Conservation (phyloP, 2,113 vertebrate genomes). For the Ancistrus triradiatus region DNA sequence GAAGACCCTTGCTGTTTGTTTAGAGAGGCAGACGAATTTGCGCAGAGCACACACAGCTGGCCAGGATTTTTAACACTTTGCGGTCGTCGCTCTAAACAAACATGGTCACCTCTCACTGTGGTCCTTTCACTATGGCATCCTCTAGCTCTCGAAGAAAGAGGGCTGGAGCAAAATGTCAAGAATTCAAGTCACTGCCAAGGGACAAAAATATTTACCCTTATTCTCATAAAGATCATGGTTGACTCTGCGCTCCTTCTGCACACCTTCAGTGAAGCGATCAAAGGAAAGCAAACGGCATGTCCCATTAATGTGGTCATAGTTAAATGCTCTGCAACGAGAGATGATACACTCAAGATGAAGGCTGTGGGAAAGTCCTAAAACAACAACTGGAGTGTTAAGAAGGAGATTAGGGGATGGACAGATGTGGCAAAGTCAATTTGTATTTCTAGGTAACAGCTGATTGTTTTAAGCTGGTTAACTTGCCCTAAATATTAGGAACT, state of each 20-base stretch:
- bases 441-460: no score
- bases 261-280: constrained; percentile 84
- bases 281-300: constrained; percentile 90
- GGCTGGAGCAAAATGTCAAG: constrained; percentile 33
- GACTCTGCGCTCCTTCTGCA: constrained; percentile 76
- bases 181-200: neutral
- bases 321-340: constrained; percentile 63
- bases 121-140: neutral
- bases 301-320: constrained; percentile 66
- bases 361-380: neutral
- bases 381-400: neutral
- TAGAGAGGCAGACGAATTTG: constrained; percentile 22
- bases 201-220: constrained; percentile 78
- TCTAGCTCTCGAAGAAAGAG: constrained; percentile 12
- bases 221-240: constrained; percentile 91
- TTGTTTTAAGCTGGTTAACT: no score
- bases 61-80: constrained; percentile 3
- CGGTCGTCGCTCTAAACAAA: neutral
- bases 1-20: constrained; percentile 6
- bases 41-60: neutral
- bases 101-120: neutral
- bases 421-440: no score
- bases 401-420: neutral
- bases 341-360: neutral
- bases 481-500: no score